These are phyloP conservation scores for Frankliniella fusca DNA, from an alignment of 2,888 invertebrate species.

Conservation along the genomic window DNA sequence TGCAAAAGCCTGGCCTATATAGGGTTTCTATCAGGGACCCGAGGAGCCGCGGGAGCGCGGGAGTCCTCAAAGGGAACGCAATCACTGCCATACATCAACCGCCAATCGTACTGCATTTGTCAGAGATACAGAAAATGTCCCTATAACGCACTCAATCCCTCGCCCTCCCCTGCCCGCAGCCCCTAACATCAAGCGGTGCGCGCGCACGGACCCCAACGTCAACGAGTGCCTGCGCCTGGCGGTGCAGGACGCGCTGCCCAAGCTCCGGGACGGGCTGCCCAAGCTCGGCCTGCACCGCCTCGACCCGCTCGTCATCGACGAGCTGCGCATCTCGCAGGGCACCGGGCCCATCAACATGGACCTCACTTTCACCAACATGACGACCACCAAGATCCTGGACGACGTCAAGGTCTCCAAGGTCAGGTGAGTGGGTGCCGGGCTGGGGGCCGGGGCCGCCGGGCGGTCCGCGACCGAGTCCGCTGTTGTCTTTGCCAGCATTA, in stretches of 20 bases:
- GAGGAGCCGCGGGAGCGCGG: no score
- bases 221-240: neutral
- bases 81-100: no score
- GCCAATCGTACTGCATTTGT: no score
- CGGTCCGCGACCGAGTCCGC: neutral
- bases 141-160: neutral
- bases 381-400: conserved; percentile 15
- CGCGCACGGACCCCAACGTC: conserved; percentile 7
- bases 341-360: neutral
- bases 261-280: neutral
- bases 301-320: neutral
- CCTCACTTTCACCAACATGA: conserved; percentile 22
- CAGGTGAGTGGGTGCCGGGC: neutral
- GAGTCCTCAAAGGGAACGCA: neutral
- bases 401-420: neutral
- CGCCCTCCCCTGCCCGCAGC: neutral
- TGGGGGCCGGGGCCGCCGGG: neutral
- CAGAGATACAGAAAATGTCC: no score
- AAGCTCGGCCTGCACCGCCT: neutral
- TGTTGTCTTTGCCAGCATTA: neutral
- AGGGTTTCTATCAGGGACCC: no score
- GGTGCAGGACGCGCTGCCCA: conserved; percentile 5
- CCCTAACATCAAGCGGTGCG: conserved; percentile 2
- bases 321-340: neutral
- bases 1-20: no score